A percentile compares a stretch with the other conserved stretches of the same genome.
These are phyloP conservation scores for Hassar affinis DNA, from an alignment of 2,113 vertebrate genomes.

Conservation along the genomic window DNA sequence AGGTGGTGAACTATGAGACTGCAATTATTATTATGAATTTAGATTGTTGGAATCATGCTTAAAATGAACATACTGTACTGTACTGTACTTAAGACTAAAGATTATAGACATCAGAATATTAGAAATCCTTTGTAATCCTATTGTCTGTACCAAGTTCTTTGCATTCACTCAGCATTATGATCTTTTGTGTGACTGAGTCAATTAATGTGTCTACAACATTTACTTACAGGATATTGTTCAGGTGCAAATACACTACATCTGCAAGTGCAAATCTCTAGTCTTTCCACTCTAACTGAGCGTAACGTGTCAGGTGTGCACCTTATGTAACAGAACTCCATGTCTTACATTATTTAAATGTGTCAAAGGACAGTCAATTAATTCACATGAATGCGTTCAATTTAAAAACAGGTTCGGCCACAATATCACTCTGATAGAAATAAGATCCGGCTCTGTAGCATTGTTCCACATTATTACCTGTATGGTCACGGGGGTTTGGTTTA, in stretches of 20 bases:
- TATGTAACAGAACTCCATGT: background rate
- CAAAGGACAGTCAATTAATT: background rate
- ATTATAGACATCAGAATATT: background rate
- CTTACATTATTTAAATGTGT: background rate
- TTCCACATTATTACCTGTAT: constrained; percentile 19
- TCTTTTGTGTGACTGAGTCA: background rate
- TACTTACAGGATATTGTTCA: background rate
- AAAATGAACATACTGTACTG: background rate
- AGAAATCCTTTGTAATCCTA: background rate
- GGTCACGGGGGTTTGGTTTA: constrained; percentile 4
- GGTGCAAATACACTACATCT: too few species aligned
- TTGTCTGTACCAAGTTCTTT: background rate
- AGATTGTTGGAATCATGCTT: background rate
- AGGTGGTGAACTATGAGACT: background rate
- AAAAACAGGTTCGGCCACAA: background rate
- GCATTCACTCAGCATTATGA: background rate
- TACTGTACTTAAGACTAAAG: background rate
- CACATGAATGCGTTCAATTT: background rate
- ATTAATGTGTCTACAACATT: background rate
- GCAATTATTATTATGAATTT: background rate
- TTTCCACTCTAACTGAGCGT: background rate
- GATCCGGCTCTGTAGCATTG: background rate
- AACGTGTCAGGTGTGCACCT: background rate
- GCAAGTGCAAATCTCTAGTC: background rate
- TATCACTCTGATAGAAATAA: background rate